Evolutionary conservation across 2,797 vertebrate genomes (phyloP).

Genomic region (Phalanger gymnotis): DNA sequence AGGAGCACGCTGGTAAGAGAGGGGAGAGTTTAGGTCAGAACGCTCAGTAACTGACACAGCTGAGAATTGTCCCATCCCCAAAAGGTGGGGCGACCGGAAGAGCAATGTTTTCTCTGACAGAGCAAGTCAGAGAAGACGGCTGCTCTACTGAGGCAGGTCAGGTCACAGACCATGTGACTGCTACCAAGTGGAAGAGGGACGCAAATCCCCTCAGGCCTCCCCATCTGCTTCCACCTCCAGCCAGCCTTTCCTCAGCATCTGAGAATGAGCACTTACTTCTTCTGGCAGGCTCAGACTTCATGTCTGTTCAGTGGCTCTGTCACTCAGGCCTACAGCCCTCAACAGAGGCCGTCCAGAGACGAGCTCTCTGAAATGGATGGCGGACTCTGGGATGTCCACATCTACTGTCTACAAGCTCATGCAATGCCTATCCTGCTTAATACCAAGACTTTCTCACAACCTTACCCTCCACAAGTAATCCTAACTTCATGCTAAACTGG

Average conservation of each 20-base stretch:
- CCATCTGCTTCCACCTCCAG: conserved; percentile 25
- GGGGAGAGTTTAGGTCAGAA: neutral
- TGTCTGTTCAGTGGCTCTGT: neutral
- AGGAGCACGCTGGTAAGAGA: neutral
- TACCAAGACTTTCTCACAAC: conserved; percentile 33
- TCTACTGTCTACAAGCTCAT: neutral
- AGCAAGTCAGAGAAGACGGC: conserved; percentile 25
- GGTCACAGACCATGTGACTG: conserved; percentile 21
- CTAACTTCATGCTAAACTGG: conserved; percentile 32
- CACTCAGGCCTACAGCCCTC: neutral
- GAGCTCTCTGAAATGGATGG: neutral
- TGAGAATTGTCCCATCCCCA: no score
- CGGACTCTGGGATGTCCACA: neutral
- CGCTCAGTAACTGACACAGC: neutral
- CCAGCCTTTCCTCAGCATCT: neutral
- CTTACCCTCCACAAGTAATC: conserved; percentile 23
- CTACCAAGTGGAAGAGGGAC: neutral
- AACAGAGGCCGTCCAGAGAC: neutral
- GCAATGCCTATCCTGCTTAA: conserved; percentile 23
- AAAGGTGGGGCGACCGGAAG: neutral
- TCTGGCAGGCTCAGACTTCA: neutral
- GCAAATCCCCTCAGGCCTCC: neutral
- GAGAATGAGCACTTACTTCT: neutral
- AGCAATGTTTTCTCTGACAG: conserved; percentile 9
- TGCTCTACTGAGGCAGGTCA: neutral